phyloP scores from a whole-genome alignment of 2,888 invertebrate genomes.

The Gisinianus flammeolus region DNA sequence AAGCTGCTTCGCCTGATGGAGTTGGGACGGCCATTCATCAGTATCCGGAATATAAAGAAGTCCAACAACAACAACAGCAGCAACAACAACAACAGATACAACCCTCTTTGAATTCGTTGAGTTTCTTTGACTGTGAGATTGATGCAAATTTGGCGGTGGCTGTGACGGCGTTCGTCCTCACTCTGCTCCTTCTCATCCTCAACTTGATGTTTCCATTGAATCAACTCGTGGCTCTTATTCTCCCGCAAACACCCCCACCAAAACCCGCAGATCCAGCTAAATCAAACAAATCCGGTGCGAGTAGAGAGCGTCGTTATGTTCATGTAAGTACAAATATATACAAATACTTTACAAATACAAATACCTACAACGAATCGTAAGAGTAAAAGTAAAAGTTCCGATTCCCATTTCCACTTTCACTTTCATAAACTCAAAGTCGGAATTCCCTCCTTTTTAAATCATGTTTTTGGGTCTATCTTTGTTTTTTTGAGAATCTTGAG shows the following conservation, averaged over 20 bases:
- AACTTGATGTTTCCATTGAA: conserved; percentile 25
- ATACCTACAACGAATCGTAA: too few relatives aligned
- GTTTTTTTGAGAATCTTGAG: neutral
- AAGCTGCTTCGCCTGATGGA: conserved; percentile 2
- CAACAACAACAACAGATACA: neutral
- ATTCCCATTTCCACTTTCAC: too few relatives aligned
- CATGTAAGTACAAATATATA: neutral
- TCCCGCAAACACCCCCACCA: neutral
- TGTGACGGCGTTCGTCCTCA: conserved; percentile 28
- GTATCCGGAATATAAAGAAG: neutral
- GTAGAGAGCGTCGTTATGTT: neutral
- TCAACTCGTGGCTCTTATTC: neutral
- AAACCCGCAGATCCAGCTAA: neutral
- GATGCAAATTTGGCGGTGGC: conserved; percentile 28
- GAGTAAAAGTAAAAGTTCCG: too few relatives aligned
- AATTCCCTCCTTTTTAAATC: neutral
- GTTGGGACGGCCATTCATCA: neutral
- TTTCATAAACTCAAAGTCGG: too few relatives aligned
- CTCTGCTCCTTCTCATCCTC: conserved; percentile 19
- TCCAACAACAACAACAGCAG: neutral
- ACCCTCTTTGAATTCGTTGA: neutral
- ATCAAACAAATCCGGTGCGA: neutral
- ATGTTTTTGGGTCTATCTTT: neutral
- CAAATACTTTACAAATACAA: too few relatives aligned
- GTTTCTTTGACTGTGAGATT: conserved; percentile 17